These are phyloP conservation scores for Haliclona indistincta DNA, from an alignment of 37 sponge, comb jelly and placozoan species.

Conservation along the genomic window DNA sequence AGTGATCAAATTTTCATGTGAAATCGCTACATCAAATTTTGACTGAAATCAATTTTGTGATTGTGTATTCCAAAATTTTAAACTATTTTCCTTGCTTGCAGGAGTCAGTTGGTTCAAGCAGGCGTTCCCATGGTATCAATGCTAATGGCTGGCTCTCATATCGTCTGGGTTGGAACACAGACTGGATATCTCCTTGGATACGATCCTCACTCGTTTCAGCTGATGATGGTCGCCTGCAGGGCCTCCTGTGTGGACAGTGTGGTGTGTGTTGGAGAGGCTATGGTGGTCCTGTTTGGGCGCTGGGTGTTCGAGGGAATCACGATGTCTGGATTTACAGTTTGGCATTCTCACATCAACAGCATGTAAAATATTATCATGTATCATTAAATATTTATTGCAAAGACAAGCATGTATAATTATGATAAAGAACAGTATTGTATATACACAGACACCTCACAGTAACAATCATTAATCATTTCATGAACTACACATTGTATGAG, in stretches of 20 bases:
- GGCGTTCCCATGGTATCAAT: constrained; percentile 18
- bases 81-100: background rate
- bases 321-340: constrained; percentile 12
- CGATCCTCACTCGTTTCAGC: constrained; percentile 32
- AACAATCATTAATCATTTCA: background rate
- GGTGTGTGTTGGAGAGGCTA: constrained; percentile 8
- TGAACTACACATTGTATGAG: background rate
- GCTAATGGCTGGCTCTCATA: constrained; percentile 1
- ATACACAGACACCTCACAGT: background rate
- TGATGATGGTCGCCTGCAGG: constrained; percentile 34
- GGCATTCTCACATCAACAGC: background rate
- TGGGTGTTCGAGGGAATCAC: background rate
- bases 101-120: constrained; percentile 6
- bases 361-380: background rate
- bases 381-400: too few relatives aligned
- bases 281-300: constrained; percentile 11
- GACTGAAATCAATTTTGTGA: background rate
- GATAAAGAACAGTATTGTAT: too few relatives aligned
- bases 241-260: constrained; percentile 7
- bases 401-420: too few relatives aligned
- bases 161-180: constrained; percentile 62
- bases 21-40: background rate
- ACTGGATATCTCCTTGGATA: constrained; percentile 57
- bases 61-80: background rate
- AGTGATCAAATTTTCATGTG: too few relatives aligned